phyloP scores from a whole-genome alignment of 37 sponge, comb jelly and placozoan genomes.

The Halisarca cf. caerulea region DNA sequence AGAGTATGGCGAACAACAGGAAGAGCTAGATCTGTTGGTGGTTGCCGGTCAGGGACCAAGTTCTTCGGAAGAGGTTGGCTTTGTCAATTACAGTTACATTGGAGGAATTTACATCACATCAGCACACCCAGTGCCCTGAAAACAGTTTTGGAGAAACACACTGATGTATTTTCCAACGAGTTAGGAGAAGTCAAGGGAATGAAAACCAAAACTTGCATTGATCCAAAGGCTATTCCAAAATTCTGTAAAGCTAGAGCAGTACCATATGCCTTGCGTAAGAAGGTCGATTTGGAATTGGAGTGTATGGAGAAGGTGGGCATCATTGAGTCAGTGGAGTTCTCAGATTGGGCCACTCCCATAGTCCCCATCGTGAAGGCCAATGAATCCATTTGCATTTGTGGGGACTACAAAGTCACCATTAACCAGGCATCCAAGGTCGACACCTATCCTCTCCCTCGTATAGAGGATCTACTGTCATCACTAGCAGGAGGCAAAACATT shows the following conservation, averaged over 20 bases:
- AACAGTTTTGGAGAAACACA: background rate
- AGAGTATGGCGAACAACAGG: constrained; percentile 12
- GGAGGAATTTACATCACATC: background rate
- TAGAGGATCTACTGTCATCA: no score
- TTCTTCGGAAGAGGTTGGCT: constrained; percentile 10
- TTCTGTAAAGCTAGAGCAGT: constrained; percentile 13
- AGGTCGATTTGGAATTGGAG: constrained; percentile 35
- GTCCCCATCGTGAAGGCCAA: no score
- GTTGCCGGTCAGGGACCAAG: constrained; percentile 4
- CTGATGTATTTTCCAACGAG: background rate
- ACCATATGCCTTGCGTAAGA: constrained; percentile 19
- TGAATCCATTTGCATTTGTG: no score
- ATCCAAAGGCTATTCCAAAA: background rate
- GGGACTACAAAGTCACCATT: no score
- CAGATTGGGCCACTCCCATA: no score
- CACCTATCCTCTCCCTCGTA: no score
- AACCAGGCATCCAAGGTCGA: no score
- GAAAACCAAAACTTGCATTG: background rate
- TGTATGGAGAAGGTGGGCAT: no score
- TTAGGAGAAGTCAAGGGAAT: background rate
- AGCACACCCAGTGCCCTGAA: background rate
- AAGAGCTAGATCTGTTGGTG: background rate
- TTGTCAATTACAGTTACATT: background rate
- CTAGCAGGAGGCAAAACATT: no score
- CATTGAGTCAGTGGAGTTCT: no score